phyloP scores from a whole-genome alignment of 2,888 invertebrate genomes.

The Corythucha ciliata region DNA sequence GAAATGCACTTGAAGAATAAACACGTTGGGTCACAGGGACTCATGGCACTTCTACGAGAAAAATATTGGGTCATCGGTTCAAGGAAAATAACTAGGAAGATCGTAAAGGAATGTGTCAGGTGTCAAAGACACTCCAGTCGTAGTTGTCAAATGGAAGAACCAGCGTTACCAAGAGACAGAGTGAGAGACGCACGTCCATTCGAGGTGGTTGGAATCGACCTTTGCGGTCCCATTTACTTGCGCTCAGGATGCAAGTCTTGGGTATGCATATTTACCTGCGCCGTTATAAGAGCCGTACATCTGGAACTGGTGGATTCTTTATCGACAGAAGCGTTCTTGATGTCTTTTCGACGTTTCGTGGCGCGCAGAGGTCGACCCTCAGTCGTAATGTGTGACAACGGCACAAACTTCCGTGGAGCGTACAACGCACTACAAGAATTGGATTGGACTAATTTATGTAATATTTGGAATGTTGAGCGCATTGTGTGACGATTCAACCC shows the following conservation, averaged over 20 bases:
- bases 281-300: slow-evolving; percentile 40
- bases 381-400: slow-evolving; percentile 39
- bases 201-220: slow-evolving; percentile 40
- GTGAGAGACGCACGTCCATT: slow-evolving; percentile 24
- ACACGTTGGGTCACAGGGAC: slow-evolving; percentile 17
- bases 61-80: slow-evolving; percentile 25
- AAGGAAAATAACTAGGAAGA: slow-evolving; percentile 8
- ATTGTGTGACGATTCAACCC: slow-evolving; percentile 37
- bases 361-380: slow-evolving; percentile 38
- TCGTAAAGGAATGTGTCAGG: slow-evolving; percentile 21
- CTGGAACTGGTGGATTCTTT: slow-evolving; percentile 39
- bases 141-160: slow-evolving; percentile 27
- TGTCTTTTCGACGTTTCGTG: slow-evolving; percentile 37
- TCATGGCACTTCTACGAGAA: slow-evolving; percentile 21
- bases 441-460: slow-evolving; percentile 42
- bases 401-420: slow-evolving; percentile 40
- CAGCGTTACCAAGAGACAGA: slow-evolving; percentile 27
- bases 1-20: slow-evolving; percentile 7
- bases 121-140: slow-evolving; percentile 32
- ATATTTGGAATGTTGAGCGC: slow-evolving; percentile 25
- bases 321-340: slow-evolving; percentile 37
- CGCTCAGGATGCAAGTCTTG: slow-evolving; percentile 34
- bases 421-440: slow-evolving; percentile 44
- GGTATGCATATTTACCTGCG: slow-evolving; percentile 41
- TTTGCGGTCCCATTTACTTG: slow-evolving; percentile 26